A percentile compares a stretch with the other conserved stretches of the same genome.
Conservation (phyloP, 2,113 vertebrate species). For the Trichechus manatus region DNA sequence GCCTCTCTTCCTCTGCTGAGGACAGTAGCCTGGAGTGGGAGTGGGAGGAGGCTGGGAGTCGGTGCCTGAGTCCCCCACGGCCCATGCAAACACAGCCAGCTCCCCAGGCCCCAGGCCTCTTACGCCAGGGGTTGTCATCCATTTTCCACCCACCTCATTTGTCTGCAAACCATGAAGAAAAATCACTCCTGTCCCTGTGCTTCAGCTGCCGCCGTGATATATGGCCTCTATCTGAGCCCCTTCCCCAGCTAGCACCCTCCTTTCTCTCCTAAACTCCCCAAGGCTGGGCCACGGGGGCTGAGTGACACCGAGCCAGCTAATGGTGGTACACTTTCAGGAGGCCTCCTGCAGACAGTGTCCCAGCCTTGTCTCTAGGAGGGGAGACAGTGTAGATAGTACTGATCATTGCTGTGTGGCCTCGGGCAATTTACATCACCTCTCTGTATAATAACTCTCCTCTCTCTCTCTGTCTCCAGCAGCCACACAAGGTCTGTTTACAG, state of each 20-base stretch:
- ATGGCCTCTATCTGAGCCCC: constrained; percentile 80
- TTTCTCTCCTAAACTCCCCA: not conserved
- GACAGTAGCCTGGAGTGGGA: not conserved
- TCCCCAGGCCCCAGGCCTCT: constrained; percentile 18
- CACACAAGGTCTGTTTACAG: not conserved
- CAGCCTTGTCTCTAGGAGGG: not conserved
- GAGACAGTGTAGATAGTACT: not conserved
- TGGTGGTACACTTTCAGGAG: not conserved
- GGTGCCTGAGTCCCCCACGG: not conserved
- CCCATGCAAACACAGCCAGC: fast-evolving
- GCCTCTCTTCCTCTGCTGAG: too few relatives aligned
- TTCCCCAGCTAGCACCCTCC: not conserved
- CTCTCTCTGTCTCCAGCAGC: not conserved
- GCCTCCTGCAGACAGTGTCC: not conserved
- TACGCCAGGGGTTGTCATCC: constrained; percentile 80
- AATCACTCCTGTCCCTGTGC: constrained; percentile 76
- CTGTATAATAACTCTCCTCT: not conserved
- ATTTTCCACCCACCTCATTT: constrained; percentile 87
- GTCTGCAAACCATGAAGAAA: constrained; percentile 87
- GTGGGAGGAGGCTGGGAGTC: fast-evolving
- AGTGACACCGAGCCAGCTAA: not conserved
- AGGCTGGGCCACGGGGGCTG: not conserved
- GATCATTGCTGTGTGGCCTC: not conserved
- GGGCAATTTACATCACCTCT: not conserved
- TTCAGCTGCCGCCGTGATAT: constrained; percentile 74